Evolutionary conservation across 2,797 vertebrate species (phyloP).

Genomic region (Eremophila alpestris): DNA sequence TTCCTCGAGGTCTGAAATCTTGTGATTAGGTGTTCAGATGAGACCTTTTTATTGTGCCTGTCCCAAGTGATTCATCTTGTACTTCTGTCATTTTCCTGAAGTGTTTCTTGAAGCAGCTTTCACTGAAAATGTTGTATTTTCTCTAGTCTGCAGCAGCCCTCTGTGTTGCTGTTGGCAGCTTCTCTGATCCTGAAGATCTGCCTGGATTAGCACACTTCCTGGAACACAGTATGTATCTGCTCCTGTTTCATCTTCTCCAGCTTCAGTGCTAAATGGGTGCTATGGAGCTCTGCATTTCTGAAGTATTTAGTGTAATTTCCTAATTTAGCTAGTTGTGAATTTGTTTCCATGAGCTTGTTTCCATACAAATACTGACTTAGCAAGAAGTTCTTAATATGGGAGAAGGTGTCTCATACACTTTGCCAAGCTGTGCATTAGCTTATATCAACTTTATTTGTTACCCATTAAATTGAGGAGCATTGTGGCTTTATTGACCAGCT

Average conservation of each 20-base stretch:
- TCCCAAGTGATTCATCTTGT: background rate
- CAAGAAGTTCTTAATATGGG: background rate
- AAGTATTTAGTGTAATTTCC: background rate
- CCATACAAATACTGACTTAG: background rate
- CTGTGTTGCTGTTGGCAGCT: slow-evolving; percentile 92
- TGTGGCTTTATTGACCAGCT: background rate
- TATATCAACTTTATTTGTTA: background rate
- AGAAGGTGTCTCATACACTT: background rate
- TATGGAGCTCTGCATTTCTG: background rate
- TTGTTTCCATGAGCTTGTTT: background rate
- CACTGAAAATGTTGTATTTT: slow-evolving; percentile 63
- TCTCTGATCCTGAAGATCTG: slow-evolving; percentile 94
- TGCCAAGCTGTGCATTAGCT: background rate
- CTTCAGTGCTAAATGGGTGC: background rate
- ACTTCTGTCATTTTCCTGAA: background rate
- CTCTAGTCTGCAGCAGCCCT: slow-evolving; percentile 93
- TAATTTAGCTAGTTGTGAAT: background rate
- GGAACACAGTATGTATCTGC: slow-evolving; percentile 91
- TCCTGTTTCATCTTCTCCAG: background rate
- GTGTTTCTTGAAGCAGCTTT: slow-evolving; percentile 38
- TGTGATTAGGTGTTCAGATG: background rate
- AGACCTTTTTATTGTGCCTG: background rate
- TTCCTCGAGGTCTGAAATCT: background rate
- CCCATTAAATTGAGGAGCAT: background rate
- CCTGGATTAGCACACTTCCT: slow-evolving; percentile 97